These are phyloP conservation scores for Hypomecis atomaria DNA, from an alignment of 2,888 invertebrate genomes.

Conservation along the genomic window DNA sequence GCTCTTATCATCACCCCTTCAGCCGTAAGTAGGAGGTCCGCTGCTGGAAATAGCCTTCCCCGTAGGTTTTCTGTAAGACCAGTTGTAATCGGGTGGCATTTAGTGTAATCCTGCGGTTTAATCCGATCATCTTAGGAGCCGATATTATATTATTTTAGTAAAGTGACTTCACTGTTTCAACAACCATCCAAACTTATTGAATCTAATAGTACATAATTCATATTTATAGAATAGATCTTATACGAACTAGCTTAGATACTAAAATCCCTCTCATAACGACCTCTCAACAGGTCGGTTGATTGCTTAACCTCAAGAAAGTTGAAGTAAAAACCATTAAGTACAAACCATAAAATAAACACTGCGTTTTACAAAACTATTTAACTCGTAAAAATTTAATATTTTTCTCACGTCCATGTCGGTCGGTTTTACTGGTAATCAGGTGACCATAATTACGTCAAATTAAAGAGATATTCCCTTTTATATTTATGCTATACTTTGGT, in stretches of 20 bases:
- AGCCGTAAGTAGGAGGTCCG: no score
- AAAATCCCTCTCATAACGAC: not conserved
- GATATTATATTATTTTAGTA: no score
- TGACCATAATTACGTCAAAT: conserved; percentile 39
- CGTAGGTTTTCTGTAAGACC: no score
- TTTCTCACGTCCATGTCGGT: conserved; percentile 42
- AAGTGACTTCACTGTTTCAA: not conserved
- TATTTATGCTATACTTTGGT: conserved; percentile 1
- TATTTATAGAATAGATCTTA: no score
- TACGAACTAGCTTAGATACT: no score
- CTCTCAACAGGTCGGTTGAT: not conserved
- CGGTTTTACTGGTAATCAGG: conserved; percentile 34
- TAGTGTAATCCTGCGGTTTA: no score
- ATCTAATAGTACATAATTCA: no score
- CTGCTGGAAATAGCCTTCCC: no score
- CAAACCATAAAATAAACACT: conserved; percentile 47
- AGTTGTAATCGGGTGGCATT: no score
- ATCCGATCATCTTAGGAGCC: no score
- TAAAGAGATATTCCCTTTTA: conserved; percentile 26
- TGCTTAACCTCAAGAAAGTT: conserved; percentile 9
- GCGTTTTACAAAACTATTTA: conserved; percentile 44
- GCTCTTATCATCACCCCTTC: no score
- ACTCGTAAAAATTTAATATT: conserved; percentile 46
- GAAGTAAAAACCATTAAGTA: conserved; percentile 37
- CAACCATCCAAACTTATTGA: no score